Evolutionary conservation across 1,140 invertebrate genomes (phyloP), one percentile per base, ranked within the genome.

Genomic region (Lethocerus indicus): DNA sequence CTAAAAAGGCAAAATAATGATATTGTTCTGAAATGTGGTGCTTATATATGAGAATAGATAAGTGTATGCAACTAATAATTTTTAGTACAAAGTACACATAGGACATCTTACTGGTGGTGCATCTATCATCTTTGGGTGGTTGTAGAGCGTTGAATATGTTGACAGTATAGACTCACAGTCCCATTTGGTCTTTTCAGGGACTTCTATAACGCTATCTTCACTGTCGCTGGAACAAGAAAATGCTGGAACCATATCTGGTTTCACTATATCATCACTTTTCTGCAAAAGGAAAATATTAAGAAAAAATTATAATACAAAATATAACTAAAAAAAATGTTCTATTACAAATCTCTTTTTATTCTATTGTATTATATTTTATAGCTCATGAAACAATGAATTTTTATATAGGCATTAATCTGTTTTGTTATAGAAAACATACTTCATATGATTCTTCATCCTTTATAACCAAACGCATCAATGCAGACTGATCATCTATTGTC

Each of bases 121-220:
- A 41, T 71, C 68, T 53, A 94, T 94, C 4, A 92, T 43, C 66
- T 85, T 87, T 0, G 90, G 90, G 69, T 86, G 85, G 66, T 94
- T 92, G 59, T 90, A 90, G 39, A 86, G 69, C 60, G 83, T 92
- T 7, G 87, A 92, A 63, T 91, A 89, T 2, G 85, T 89, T 20
- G 81, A 85, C 6, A 93, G 63, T 60, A 96, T 87, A 50, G 84
- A 87, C 68, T 95, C 83, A 65, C 91, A 95, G 67, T 97, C 92
- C 86, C 87, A 95, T 64, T 79, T 80, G 63, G 82, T 78, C 56
- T 76, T 70, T 16, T 75, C 67, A 35, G 74, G 66, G 6, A 81
- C 70, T 53, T 75, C 70, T 47, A 79, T 57, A n/a, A n/a, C n/a
- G n/a, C n/a, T n/a, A 32, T 12, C 9, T 32, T 32, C 29, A 9